These are phyloP conservation scores for Mylabris sibirica DNA, from an alignment of 2,888 invertebrate species.

Conservation along the genomic window DNA sequence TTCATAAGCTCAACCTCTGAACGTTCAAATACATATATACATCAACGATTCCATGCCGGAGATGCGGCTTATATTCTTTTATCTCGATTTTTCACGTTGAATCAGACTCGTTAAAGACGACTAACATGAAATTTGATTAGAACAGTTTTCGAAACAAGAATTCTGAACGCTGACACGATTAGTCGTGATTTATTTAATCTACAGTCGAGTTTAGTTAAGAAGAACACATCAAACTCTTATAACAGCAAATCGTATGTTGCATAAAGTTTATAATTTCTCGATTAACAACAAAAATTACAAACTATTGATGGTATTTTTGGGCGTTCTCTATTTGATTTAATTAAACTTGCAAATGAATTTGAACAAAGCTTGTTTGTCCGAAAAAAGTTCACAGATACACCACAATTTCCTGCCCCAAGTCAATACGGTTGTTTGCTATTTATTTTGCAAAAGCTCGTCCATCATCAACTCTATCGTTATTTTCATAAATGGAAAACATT, in stretches of 20 bases:
- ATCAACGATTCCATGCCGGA: neutral
- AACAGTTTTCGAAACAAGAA: too few species aligned
- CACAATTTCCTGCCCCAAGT: neutral
- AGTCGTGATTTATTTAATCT: neutral
- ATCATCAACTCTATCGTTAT: neutral
- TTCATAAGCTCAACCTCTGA: neutral
- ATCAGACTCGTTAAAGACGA: neutral
- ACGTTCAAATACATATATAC: neutral
- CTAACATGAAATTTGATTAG: neutral
- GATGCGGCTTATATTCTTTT: too few species aligned
- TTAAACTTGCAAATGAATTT: neutral
- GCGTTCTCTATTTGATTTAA: neutral
- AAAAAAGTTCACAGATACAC: neutral
- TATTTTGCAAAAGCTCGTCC: neutral
- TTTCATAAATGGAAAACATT: slow-evolving; percentile 6
- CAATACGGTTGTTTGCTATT: neutral
- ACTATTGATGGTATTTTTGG: too few species aligned
- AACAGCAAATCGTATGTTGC: too few species aligned
- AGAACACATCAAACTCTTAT: too few species aligned
- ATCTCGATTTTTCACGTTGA: neutral
- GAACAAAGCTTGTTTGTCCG: neutral
- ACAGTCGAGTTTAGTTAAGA: neutral
- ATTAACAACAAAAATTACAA: too few species aligned
- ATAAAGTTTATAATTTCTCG: too few species aligned
- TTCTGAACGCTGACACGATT: too few species aligned